Base-by-base conservation (phyloP, 2,797 vertebrate species). In the Enteromius mattozi region DNA sequence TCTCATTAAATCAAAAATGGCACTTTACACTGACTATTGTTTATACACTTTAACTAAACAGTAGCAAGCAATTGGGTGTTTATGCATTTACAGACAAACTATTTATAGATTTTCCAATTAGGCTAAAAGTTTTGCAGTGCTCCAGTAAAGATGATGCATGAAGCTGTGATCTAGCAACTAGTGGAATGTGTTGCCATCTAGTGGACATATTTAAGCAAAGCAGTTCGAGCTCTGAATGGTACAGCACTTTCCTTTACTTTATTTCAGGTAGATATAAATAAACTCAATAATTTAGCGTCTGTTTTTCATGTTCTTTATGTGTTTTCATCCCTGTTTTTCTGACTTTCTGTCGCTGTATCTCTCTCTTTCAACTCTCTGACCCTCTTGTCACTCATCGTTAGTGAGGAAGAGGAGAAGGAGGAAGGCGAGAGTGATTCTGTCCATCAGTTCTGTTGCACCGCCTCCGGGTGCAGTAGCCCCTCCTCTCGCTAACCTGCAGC, bases 361-460 rank as follows among this genome's bases (percentile, higher is more conserved):
- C 49, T 84, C 21, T 85, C 65, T 82, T 54, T 86, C 70, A 45
- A 84, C 87, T 77, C 4, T 84, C 30, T 78, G 40, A 51, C 89
- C 88, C 54, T 33, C 78, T 86, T 90, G 88, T 89, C 87, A 87
- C 89, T 88, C 59, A 84, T 84, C 90, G 82, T 27, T 68, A 91
- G 86, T 90, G 78, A 80, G 63, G 75, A 71, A 66, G 82, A 89
- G 90, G 87, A 92, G 90, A 93, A 94, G 88, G 91, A 93, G 91
- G 85, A 91, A 86, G 91, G 92, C 89, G 80, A 81, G 72, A 80
- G 30, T 88, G 94, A 95, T 90, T 92, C 94, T 90, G 91, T 93
- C 88, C 95, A 95, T 89, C 94, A 95, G 89, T 95, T 96, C 92
- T 95, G 95, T 93, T 95, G 95, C 91, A 94, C 95, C 42, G 93